Conservation (phyloP, 2,888 invertebrate genomes). For the Nymphalis urticae region DNA sequence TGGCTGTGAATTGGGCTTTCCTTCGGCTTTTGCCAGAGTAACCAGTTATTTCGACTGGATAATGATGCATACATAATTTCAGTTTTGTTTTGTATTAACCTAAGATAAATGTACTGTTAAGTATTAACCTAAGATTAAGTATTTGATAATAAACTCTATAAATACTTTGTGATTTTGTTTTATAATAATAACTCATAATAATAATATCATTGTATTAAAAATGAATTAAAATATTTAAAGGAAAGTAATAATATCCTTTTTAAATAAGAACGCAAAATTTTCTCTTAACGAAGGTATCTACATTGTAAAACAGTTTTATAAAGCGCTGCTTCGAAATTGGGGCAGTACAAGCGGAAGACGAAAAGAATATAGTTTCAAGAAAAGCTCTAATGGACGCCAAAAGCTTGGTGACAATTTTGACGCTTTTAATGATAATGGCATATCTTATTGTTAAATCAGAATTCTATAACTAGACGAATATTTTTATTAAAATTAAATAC, state of each 20-base stretch:
- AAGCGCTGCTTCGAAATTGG: constrained; percentile 34
- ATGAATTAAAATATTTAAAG: too few species aligned
- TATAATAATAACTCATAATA: too few species aligned
- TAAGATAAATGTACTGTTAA: too few species aligned
- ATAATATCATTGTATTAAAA: too few species aligned
- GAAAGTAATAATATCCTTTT: too few species aligned
- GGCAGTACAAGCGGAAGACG: constrained; percentile 25
- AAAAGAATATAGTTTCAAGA: constrained; percentile 46
- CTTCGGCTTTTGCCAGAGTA: constrained; percentile 65
- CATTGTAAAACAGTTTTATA: constrained; percentile 11
- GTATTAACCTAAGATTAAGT: too few species aligned
- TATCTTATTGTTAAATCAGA: background rate
- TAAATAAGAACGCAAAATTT: too few species aligned
- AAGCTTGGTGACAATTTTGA: constrained; percentile 30
- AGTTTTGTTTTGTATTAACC: too few species aligned
- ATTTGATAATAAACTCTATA: too few species aligned
- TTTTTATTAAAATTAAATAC: too few species aligned
- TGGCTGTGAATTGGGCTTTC: constrained; percentile 63
- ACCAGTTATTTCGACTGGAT: constrained; percentile 61
- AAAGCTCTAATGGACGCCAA: constrained; percentile 57
- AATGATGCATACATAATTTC: constrained; percentile 44
- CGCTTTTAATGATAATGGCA: constrained; percentile 2
- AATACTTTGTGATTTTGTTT: too few species aligned
- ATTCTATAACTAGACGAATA: too few species aligned
- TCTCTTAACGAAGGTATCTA: background rate